Conservation (phyloP, 2,888 invertebrate species). For the Leptopilina syphax region DNA sequence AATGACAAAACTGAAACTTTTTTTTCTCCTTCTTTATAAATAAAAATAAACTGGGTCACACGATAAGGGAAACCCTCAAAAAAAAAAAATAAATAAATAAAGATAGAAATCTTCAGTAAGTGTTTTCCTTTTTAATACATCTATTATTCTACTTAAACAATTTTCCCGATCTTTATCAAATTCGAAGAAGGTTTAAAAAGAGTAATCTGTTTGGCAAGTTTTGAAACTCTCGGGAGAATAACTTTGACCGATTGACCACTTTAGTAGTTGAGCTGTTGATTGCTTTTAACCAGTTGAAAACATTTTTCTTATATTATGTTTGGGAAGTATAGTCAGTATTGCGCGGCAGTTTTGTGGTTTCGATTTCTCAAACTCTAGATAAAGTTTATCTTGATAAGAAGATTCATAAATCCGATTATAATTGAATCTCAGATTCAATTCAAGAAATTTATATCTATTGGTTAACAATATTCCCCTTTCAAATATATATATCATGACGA, state of each 20-base stretch:
- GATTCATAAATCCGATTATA: constrained; percentile 21
- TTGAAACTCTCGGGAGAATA: too few relatives aligned
- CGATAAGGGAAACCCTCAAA: too few relatives aligned
- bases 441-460: constrained; percentile 8
- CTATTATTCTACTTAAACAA: neutral
- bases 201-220: constrained; percentile 1
- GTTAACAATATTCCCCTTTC: neutral
- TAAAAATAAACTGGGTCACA: too few relatives aligned
- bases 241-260: constrained; percentile 13
- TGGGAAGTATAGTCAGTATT: neutral
- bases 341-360: neutral
- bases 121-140: neutral
- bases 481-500: neutral
- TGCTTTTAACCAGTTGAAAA: constrained; percentile 19
- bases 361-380: constrained; percentile 10
- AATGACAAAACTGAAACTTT: neutral
- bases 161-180: neutral
- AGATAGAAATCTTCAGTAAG: too few relatives aligned
- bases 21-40: too few relatives aligned
- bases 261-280: constrained; percentile 27
- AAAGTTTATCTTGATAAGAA: constrained; percentile 19
- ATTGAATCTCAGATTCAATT: neutral
- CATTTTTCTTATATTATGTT: constrained; percentile 22
- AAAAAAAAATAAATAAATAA: too few relatives aligned
- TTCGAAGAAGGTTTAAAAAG: neutral